phyloP scores from a whole-genome alignment of 2,888 invertebrate genomes.

The Tetragnatha montana region DNA sequence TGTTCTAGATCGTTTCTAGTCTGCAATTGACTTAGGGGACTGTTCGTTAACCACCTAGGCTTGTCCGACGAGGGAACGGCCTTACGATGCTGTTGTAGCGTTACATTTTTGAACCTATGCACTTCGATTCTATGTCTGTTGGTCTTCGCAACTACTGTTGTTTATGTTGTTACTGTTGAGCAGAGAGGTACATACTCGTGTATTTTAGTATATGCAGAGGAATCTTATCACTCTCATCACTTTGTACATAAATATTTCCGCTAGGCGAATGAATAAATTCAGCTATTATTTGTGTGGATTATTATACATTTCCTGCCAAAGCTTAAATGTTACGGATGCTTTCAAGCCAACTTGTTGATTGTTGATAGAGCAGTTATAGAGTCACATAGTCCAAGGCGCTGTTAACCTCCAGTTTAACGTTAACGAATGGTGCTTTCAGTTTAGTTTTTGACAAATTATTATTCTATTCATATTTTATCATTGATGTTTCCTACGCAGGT shows the following conservation, averaged over 20 bases:
- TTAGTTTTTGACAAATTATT: not conserved
- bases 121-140: slow-evolving; percentile 63
- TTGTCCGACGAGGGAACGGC: slow-evolving; percentile 47
- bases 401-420: slow-evolving; percentile 17
- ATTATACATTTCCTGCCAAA: slow-evolving; percentile 67
- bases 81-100: slow-evolving; percentile 57
- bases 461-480: not conserved
- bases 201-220: slow-evolving; percentile 67
- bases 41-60: slow-evolving; percentile 33
- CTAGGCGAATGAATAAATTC: slow-evolving; percentile 52
- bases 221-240: slow-evolving; percentile 55
- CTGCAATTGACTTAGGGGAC: slow-evolving; percentile 52
- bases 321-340: slow-evolving; percentile 41
- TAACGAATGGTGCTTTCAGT: not conserved
- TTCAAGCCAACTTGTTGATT: slow-evolving; percentile 62
- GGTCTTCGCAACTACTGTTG: slow-evolving; percentile 54
- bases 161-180: slow-evolving; percentile 69
- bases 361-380: slow-evolving; percentile 46
- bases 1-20: slow-evolving; percentile 59
- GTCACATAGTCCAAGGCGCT: slow-evolving; percentile 18
- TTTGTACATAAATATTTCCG: slow-evolving; percentile 59
- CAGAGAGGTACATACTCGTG: slow-evolving; percentile 50
- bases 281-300: slow-evolving; percentile 45
- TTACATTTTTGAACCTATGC: slow-evolving; percentile 62
- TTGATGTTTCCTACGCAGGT: not conserved